Evolutionary conservation across 2,797 vertebrate genomes (phyloP).

Genomic region (Cyprinodon diabolis): DNA sequence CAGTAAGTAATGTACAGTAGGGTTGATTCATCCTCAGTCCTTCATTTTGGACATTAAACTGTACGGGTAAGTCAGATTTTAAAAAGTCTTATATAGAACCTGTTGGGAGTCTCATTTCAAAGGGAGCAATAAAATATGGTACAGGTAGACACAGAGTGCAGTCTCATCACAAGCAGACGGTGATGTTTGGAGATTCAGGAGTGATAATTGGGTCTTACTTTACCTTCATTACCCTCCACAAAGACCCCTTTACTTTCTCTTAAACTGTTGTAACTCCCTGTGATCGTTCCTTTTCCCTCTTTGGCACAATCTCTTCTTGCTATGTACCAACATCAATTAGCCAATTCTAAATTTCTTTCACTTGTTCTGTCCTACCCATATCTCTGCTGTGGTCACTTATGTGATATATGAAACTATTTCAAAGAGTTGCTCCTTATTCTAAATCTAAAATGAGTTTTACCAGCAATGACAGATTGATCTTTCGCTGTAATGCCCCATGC

Average conservation of each 20-base stretch:
- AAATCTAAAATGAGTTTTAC: constrained; percentile 25
- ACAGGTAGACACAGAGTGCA: constrained; percentile 35
- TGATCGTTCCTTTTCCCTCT: constrained; percentile 46
- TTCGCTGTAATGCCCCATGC: constrained; percentile 38
- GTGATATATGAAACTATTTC: constrained; percentile 26
- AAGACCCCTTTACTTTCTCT: constrained; percentile 45
- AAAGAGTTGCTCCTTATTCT: constrained; percentile 28
- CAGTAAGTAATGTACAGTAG: background rate
- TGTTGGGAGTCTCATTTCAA: constrained; percentile 39
- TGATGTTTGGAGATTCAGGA: constrained; percentile 62
- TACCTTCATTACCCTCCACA: constrained; percentile 61
- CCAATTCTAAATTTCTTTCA: constrained; percentile 19
- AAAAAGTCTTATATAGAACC: constrained; percentile 37
- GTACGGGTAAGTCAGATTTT: constrained; percentile 34
- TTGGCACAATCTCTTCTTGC: constrained; percentile 43
- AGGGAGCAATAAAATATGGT: constrained; percentile 51
- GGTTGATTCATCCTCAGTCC: constrained; percentile 10
- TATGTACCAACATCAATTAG: constrained; percentile 22
- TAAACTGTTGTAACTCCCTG: constrained; percentile 37
- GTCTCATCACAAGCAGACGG: constrained; percentile 52
- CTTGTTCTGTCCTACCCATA: background rate
- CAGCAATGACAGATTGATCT: constrained; percentile 28
- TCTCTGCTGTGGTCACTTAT: constrained; percentile 16
- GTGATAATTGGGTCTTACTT: constrained; percentile 62
- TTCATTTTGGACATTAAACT: constrained; percentile 42